phyloP scores from a whole-genome alignment of 2,888 invertebrate species.

The Nymphalis urticae region DNA sequence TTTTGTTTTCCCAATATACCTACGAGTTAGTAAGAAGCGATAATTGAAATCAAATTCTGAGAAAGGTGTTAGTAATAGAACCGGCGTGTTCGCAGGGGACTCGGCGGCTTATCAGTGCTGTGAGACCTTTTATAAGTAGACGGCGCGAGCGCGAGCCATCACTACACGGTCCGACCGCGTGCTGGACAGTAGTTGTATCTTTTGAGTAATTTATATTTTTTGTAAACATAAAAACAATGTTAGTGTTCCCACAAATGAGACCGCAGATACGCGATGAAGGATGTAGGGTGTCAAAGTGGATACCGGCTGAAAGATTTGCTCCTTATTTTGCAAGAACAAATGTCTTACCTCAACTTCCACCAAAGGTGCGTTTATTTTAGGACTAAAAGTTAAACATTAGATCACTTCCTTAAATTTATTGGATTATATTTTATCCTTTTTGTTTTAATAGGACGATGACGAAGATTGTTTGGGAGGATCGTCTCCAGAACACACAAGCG shows the following conservation, averaged over 20 bases:
- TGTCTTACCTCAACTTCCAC: slow-evolving; percentile 58
- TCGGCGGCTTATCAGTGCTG: slow-evolving; percentile 70
- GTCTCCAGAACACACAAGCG: slow-evolving; percentile 60
- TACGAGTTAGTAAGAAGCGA: slow-evolving; percentile 9
- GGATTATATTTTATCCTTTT: slow-evolving; percentile 12
- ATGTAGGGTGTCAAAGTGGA: slow-evolving; percentile 70
- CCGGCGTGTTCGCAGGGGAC: slow-evolving; percentile 63
- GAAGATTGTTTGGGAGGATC: slow-evolving; percentile 78
- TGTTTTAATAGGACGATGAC: slow-evolving; percentile 78
- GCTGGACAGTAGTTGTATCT: slow-evolving; percentile 55
- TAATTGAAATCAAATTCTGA: neutral
- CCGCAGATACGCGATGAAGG: slow-evolving; percentile 60
- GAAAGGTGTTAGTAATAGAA: slow-evolving; percentile 6
- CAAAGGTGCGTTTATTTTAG: slow-evolving; percentile 59
- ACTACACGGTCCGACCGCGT: slow-evolving; percentile 65
- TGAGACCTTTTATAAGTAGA: slow-evolving; percentile 78
- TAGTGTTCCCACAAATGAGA: slow-evolving; percentile 76
- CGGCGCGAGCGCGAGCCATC: slow-evolving; percentile 60
- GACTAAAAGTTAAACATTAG: neutral
- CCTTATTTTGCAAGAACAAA: slow-evolving; percentile 68
- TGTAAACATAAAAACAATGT: slow-evolving; percentile 54
- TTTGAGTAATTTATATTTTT: slow-evolving; percentile 5
- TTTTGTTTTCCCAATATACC: neutral
- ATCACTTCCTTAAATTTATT: slow-evolving; percentile 17
- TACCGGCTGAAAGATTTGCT: slow-evolving; percentile 72